Conservation (phyloP, 2,797 vertebrate species). For the Phrynocephalus guinanensis region DNA sequence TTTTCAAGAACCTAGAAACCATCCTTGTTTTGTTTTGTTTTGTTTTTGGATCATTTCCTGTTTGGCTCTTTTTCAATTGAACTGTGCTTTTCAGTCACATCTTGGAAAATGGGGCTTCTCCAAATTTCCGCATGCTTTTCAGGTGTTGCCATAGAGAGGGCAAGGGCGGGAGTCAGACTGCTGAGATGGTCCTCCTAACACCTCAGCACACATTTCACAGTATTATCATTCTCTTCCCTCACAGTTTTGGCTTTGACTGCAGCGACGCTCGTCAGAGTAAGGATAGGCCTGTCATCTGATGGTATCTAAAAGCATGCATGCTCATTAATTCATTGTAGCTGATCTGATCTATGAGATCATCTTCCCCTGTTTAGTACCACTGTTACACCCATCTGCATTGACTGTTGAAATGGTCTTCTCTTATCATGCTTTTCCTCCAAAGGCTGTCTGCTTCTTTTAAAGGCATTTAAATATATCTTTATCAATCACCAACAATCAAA, state of each 20-base stretch:
- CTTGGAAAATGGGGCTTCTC: constrained; percentile 31
- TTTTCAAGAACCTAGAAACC: not conserved
- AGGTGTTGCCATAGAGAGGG: not conserved
- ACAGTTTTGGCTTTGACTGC: not conserved
- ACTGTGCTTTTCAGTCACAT: constrained; percentile 33
- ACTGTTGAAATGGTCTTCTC: not conserved
- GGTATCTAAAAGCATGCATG: constrained; percentile 1
- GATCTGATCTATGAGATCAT: not conserved
- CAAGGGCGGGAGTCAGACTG: not conserved
- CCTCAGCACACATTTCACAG: not conserved
- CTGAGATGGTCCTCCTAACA: not conserved
- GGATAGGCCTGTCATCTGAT: not conserved
- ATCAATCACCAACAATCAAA: not conserved
- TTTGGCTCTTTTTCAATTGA: not conserved
- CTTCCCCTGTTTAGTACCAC: not conserved
- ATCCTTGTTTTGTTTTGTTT: not conserved
- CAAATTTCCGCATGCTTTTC: not conserved
- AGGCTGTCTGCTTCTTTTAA: not conserved
- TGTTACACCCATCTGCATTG: not conserved
- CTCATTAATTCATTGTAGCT: not conserved
- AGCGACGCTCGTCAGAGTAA: not conserved
- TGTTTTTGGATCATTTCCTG: not conserved
- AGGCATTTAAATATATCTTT: not conserved
- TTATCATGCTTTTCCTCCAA: not conserved
- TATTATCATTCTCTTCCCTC: not conserved